Evolutionary conservation across 1,140 invertebrate genomes (phyloP).

Genomic region (Drosophila prosaltans): DNA sequence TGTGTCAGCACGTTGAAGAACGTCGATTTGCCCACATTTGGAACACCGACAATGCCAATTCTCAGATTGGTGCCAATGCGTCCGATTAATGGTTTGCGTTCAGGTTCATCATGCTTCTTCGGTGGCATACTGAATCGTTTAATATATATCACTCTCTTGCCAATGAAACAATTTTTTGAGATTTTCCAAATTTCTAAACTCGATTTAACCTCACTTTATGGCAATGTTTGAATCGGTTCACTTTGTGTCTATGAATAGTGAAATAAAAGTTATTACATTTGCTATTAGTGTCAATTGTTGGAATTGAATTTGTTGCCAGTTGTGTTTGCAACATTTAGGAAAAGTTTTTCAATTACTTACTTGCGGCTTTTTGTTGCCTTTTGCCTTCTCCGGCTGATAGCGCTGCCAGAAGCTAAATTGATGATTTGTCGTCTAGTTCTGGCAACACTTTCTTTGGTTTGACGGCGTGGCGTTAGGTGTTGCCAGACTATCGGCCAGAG

Average conservation of each 20-base stretch:
- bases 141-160: conserved; percentile 4
- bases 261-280: too few relatives aligned
- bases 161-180: background rate
- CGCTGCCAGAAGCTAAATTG: conserved; percentile 9
- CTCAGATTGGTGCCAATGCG: conserved; percentile 98
- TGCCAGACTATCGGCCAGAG: background rate
- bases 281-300: too few relatives aligned
- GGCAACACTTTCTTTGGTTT: background rate
- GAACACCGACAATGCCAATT: conserved; percentile 95
- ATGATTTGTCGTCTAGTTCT: background rate
- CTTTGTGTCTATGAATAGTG: background rate
- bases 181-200: background rate
- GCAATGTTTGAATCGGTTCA: background rate
- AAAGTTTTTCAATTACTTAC: background rate
- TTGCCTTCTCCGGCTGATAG: conserved; percentile 9
- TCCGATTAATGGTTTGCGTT: conserved; percentile 96
- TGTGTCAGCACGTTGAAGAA: conserved; percentile 99
- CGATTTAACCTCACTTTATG: conserved; percentile 38
- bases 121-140: conserved; percentile 89
- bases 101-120: conserved; percentile 96
- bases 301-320: background rate
- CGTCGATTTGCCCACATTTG: conserved; percentile 99
- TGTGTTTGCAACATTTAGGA: background rate
- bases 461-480: background rate
- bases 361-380: conserved; percentile 8